Evolutionary conservation across 1,140 invertebrate genomes (phyloP), one percentile per base, ranked within the genome.

Genomic region (Pogonomyrmex californicus): DNA sequence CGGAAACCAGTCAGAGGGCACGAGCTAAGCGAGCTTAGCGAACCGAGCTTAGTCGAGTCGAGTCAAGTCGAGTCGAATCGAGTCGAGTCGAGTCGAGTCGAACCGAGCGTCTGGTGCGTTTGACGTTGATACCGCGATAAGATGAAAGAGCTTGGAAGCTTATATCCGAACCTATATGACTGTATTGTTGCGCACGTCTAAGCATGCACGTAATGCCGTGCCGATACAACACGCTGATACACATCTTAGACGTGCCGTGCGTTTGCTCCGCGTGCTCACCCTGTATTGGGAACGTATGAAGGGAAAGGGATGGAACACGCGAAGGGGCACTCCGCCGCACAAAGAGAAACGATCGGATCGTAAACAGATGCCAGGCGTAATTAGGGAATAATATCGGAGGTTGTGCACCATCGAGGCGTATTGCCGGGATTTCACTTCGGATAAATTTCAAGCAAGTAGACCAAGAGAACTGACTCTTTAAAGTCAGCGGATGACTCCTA

Each of bases 61-160:
- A 23, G 23, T 23, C 23, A 0, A 38, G 49, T 65, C 49, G 68
- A 82, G 68, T 49, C 79, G 56, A 81, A 36, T 51, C 47, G 65
- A 81, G 38, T 63, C 36, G 85, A 89, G 82, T 23, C 54, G 81
- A 87, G 76, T 30, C 68, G 87, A 86, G 79, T n/a, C 63, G 91
- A 89, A 85, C 88, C 86, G 92, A 81, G 93, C 91, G 92, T 91
- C 93, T 93, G 93, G 93, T 95, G 95, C 92, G 92, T 94, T 95
- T 95, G 95, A 95, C 95, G 94, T 95, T 95, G 95, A 95, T 95
- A 94, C 94, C 93, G 91, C 91, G 95, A 95, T 95, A 95, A 95
- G 94, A 94, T 95, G 94, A 95, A 95, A 95, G 94, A 95, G 93
- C 92, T 92, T 93, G 91, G 92, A 93, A 93, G 93, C 93, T 94